Percentiles rank a stretch among this genome's conserved stretches.
phyloP scores from a whole-genome alignment of 2,797 vertebrate genomes.

The Acanthopagrus latus region DNA sequence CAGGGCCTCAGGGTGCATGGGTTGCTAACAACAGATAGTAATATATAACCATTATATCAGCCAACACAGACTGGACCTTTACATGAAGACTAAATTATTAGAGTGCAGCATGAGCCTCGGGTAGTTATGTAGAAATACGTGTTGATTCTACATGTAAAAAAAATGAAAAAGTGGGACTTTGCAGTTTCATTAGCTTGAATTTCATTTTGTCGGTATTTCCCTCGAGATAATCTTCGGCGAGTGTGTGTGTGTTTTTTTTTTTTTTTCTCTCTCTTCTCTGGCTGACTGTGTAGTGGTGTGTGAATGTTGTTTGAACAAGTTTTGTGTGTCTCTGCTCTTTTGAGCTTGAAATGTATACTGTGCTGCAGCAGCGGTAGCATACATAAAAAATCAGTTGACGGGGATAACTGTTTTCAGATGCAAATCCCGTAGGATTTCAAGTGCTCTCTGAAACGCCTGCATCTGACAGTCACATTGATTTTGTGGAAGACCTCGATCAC shows the following conservation, averaged over 20 bases:
- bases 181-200: conserved; percentile 65
- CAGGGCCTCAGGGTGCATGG: conserved; percentile 58
- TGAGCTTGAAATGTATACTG: conserved; percentile 56
- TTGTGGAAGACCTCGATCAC: conserved; percentile 72
- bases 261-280: neutral
- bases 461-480: conserved; percentile 72
- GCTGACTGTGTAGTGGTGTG: conserved; percentile 47
- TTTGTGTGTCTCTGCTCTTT: conserved; percentile 56
- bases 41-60: conserved; percentile 62
- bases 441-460: conserved; percentile 50
- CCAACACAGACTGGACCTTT: conserved; percentile 43
- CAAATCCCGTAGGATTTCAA: conserved; percentile 69
- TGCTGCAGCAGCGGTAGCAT: conserved; percentile 54
- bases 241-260: neutral
- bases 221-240: conserved; percentile 46
- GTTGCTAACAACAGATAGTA: conserved; percentile 63
- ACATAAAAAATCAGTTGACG: conserved; percentile 69
- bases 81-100: conserved; percentile 61
- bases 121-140: conserved; percentile 68
- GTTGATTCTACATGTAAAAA: conserved; percentile 65
- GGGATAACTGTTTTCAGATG: conserved; percentile 76
- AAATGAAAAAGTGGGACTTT: conserved; percentile 58
- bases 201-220: conserved; percentile 64
- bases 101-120: conserved; percentile 55
- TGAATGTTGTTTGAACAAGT: conserved; percentile 46